Conservation (phyloP, 2,113 vertebrate species). For the Chunga burmeisteri region DNA sequence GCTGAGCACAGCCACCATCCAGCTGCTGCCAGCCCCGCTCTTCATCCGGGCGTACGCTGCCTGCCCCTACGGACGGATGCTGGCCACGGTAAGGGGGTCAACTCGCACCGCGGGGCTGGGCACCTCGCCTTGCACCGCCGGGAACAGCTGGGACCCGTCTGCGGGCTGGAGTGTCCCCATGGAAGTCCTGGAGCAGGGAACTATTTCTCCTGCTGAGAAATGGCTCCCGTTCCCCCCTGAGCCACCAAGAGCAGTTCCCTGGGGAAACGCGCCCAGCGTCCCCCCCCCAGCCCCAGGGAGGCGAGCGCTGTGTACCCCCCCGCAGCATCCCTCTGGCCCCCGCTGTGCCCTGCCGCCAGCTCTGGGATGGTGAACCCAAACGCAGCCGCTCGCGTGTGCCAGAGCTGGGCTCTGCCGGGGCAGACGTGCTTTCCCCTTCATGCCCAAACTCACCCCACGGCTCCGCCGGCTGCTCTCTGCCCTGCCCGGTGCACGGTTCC, state of each 20-base stretch:
- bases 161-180: not conserved
- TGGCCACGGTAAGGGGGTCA: constrained; percentile 73
- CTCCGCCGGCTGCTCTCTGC: not conserved
- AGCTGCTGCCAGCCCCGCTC: constrained; percentile 41
- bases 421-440: not conserved
- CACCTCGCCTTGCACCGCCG: no score
- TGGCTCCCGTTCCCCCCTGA: not conserved
- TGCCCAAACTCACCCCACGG: not conserved
- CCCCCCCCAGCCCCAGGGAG: not conserved
- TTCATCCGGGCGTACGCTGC: not conserved
- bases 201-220: not conserved
- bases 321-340: accelerated
- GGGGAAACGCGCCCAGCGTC: not conserved
- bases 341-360: accelerated
- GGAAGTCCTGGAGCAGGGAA: not conserved
- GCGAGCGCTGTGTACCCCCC: accelerated
- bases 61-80: constrained; percentile 69
- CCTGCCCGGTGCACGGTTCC: not conserved
- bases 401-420: not conserved
- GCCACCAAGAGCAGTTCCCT: not conserved
- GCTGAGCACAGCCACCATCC: constrained; percentile 53
- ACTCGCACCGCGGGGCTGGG: accelerated
- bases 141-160: not conserved
- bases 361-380: not conserved
- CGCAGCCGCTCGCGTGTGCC: accelerated